phyloP scores from a whole-genome alignment of 2,888 invertebrate species.

The Caenorhabditis panamensis region DNA sequence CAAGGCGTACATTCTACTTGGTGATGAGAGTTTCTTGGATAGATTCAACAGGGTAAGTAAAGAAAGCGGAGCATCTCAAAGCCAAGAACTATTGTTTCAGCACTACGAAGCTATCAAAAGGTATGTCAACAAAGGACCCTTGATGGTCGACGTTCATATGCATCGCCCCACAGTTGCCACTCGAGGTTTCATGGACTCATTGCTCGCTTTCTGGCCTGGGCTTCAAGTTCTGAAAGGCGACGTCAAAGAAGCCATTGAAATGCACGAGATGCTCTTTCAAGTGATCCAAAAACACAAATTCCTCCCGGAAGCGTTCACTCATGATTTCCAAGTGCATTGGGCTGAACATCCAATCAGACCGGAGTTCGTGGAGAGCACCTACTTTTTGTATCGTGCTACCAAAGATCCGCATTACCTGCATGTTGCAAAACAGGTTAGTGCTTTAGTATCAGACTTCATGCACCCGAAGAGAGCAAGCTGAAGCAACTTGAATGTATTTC shows the following conservation, averaged over 20 bases:
- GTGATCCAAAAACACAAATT: conserved; percentile 97
- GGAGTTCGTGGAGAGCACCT: conserved; percentile 97
- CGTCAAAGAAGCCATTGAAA: conserved; percentile 96
- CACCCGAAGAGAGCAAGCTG: too few species aligned
- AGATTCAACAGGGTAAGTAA: conserved; percentile 87
- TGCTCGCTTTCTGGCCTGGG: conserved; percentile 98
- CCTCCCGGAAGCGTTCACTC: conserved; percentile 97
- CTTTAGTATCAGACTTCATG: too few species aligned
- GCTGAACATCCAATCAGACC: conserved; percentile 95
- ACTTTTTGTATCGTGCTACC: conserved; percentile 94
- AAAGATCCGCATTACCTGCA: conserved; percentile 95
- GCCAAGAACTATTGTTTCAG: conserved; percentile 43
- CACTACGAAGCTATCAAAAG: conserved; percentile 82
- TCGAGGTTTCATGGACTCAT: conserved; percentile 96
- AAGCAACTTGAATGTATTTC: conserved; percentile 6
- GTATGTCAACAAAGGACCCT: conserved; percentile 95
- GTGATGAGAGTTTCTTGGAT: conserved; percentile 92
- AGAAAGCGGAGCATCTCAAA: neutral
- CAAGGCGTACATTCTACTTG: conserved; percentile 94
- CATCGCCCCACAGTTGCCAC: conserved; percentile 95
- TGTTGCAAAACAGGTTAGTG: conserved; percentile 87
- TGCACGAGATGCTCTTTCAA: conserved; percentile 98
- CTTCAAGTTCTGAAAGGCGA: conserved; percentile 89
- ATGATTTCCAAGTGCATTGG: conserved; percentile 98
- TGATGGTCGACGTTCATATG: conserved; percentile 95